phyloP scores from a whole-genome alignment of 2,797 vertebrate species.

The Aphelocoma californica region DNA sequence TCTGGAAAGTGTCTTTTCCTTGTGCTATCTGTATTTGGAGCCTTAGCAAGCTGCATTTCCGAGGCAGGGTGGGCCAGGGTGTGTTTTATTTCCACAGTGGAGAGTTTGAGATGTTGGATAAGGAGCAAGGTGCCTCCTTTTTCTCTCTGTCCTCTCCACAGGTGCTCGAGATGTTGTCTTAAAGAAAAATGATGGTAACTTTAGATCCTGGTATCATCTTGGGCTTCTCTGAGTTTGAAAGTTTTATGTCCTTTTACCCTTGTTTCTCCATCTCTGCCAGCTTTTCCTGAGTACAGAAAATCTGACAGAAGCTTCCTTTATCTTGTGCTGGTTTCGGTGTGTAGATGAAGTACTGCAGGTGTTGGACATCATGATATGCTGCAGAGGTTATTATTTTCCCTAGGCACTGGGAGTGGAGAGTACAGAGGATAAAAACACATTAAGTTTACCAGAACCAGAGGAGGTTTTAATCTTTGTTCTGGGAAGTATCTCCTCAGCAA shows the following conservation, averaged over 20 bases:
- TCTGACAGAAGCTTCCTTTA: background rate
- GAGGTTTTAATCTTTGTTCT: background rate
- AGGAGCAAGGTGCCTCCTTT: background rate
- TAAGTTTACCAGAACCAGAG: background rate
- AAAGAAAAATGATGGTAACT: background rate
- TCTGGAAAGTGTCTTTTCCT: background rate
- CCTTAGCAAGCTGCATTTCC: background rate
- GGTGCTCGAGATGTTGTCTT: background rate
- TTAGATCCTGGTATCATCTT: background rate
- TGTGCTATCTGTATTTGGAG: background rate
- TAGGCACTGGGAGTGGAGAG: background rate
- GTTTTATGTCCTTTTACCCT: background rate
- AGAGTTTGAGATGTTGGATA: background rate
- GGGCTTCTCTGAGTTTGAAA: background rate
- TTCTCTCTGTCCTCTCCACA: background rate
- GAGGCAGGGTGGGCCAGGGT: background rate
- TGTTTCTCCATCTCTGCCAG: background rate
- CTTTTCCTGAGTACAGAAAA: accelerated
- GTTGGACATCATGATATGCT: background rate
- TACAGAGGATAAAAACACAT: background rate
- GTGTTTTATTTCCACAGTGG: background rate
- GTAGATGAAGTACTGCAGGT: background rate
- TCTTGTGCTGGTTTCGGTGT: background rate
- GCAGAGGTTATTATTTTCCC: background rate
- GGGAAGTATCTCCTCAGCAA: background rate